Conservation (phyloP, 2,113 vertebrate genomes). For the Castor canadensis region DNA sequence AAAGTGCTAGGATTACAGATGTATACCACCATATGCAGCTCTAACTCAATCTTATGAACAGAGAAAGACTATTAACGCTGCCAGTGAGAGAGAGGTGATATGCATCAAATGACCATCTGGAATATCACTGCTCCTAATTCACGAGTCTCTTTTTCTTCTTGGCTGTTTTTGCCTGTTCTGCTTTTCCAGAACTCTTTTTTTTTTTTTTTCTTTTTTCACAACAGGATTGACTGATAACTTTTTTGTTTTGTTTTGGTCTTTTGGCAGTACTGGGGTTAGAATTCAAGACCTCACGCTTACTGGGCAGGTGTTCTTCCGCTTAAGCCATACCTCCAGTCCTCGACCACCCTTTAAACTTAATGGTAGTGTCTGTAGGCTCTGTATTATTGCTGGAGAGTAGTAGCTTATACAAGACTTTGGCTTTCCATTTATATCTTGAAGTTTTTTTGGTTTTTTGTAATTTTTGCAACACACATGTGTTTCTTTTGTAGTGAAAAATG, state of each 20-base stretch:
- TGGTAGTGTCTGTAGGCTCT: neutral
- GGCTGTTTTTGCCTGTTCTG: neutral
- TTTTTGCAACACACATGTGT: constrained; percentile 28
- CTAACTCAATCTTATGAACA: neutral
- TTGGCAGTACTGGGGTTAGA: neutral
- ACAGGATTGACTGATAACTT: too few species aligned
- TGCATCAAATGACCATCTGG: neutral
- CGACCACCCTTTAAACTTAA: neutral
- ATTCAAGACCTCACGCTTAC: too few species aligned
- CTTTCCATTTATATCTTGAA: neutral
- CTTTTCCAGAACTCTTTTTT: neutral
- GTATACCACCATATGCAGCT: neutral
- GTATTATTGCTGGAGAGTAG: neutral
- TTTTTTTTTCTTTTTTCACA: neutral
- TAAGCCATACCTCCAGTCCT: too few species aligned
- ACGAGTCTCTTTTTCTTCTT: neutral
- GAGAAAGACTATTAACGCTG: constrained; percentile 5
- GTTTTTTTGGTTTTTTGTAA: neutral
- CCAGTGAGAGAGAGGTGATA: neutral
- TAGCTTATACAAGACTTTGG: neutral
- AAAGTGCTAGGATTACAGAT: neutral
- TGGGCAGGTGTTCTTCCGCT: too few species aligned
- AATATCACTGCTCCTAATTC: neutral
- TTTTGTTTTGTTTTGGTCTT: neutral
- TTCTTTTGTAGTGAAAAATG: constrained; percentile 52